These are phyloP conservation scores for Xanthia togata DNA, from an alignment of 2,888 invertebrate species.

Conservation along the genomic window DNA sequence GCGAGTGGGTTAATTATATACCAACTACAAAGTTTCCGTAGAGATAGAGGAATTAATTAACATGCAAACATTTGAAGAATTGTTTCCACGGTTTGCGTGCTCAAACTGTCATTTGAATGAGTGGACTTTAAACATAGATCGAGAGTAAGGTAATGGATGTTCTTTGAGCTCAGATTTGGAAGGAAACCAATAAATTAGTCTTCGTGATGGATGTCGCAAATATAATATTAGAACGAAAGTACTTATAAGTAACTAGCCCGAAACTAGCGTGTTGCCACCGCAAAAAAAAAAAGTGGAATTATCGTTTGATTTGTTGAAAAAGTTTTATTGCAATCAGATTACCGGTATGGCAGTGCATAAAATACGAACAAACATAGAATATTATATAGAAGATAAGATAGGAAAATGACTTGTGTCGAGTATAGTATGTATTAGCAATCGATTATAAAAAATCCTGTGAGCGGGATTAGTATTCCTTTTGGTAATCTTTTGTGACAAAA, in stretches of 20 bases:
- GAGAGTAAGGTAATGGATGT: neutral
- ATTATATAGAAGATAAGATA: neutral
- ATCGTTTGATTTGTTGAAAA: too few relatives aligned
- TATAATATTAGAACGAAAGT: too few relatives aligned
- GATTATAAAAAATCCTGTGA: neutral
- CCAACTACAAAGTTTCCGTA: neutral
- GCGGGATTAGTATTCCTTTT: neutral
- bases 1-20: constrained; percentile 25
- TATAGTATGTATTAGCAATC: neutral
- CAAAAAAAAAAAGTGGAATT: too few relatives aligned
- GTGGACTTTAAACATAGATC: neutral
- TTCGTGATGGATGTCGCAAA: neutral
- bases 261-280: too few relatives aligned
- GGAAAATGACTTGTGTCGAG: neutral
- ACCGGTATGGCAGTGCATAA: too few relatives aligned
- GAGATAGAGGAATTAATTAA: neutral
- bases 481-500: neutral
- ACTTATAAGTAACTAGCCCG: neutral
- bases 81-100: neutral
- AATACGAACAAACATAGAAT: too few relatives aligned
- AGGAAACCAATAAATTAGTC: neutral
- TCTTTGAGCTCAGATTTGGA: neutral
- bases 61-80: neutral
- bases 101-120: neutral
- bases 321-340: too few relatives aligned